Conservation (phyloP, 2,113 vertebrate species). For the Eulacestoma nigropectus region DNA sequence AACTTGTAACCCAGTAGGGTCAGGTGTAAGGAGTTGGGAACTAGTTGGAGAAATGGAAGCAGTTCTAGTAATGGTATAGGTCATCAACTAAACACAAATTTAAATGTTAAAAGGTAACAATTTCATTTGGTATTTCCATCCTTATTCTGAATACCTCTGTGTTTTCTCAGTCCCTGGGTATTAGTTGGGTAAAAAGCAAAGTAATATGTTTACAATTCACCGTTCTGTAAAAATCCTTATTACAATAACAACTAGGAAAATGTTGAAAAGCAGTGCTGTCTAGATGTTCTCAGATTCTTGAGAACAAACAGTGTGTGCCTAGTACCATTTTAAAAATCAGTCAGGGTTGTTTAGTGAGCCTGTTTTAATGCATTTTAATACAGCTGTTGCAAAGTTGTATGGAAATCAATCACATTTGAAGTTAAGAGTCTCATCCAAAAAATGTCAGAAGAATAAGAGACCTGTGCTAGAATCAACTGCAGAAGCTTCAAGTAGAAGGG, state of each 20-base stretch:
- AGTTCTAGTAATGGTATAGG: neutral
- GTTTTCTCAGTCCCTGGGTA: neutral
- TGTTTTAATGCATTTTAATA: neutral
- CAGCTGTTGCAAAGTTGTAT: neutral
- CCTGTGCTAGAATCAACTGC: neutral
- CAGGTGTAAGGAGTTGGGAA: neutral
- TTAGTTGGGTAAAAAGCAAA: neutral
- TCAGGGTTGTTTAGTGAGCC: neutral
- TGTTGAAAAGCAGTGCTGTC: neutral
- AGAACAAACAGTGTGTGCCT: neutral
- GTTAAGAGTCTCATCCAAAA: neutral
- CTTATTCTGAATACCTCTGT: neutral
- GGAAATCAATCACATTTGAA: neutral
- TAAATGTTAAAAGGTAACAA: neutral
- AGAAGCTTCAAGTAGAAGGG: neutral
- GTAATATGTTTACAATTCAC: neutral
- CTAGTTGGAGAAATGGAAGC: neutral
- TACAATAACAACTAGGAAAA: neutral
- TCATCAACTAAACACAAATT: neutral
- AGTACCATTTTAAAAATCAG: neutral
- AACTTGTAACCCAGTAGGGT: neutral
- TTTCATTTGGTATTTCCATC: neutral
- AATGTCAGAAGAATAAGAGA: neutral
- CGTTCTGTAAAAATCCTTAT: neutral
- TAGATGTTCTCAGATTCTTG: neutral